These are phyloP conservation scores for Ylistrum balloti DNA, from an alignment of 1,140 invertebrate species.

Conservation along the genomic window DNA sequence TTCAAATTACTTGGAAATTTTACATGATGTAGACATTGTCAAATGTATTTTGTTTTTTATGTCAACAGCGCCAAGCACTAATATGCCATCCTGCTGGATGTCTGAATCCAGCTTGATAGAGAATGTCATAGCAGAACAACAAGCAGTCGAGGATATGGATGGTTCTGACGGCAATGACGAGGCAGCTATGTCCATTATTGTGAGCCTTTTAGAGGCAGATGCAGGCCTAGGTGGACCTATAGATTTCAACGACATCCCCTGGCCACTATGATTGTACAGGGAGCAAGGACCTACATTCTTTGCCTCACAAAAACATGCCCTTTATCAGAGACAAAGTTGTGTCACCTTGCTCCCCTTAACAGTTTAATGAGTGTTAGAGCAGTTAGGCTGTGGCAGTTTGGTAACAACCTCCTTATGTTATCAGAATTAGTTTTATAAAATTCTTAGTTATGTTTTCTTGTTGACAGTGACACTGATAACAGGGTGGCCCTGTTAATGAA, in stretches of 20 bases:
- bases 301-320: neutral
- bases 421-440: neutral
- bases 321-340: neutral
- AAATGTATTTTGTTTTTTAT: neutral
- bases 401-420: neutral
- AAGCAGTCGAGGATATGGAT: conserved; percentile 70
- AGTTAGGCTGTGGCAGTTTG: neutral
- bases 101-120: conserved; percentile 67
- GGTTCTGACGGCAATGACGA: conserved; percentile 91
- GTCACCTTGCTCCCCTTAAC: neutral
- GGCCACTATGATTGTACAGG: conserved; percentile 87
- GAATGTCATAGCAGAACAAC: conserved; percentile 75
- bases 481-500: neutral
- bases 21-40: too few species aligned
- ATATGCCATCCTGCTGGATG: neutral
- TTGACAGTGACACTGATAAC: neutral
- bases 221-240: conserved; percentile 90
- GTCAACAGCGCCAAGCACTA: neutral
- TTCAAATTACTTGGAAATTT: too few species aligned
- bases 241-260: conserved; percentile 93
- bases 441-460: too few species aligned
- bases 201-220: conserved; percentile 94
- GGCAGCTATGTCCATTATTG: conserved; percentile 95
- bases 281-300: conserved; percentile 1
- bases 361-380: neutral